Evolutionary conservation across 2,797 vertebrate genomes (phyloP).

Genomic region (Mormyrops attenuatus): DNA sequence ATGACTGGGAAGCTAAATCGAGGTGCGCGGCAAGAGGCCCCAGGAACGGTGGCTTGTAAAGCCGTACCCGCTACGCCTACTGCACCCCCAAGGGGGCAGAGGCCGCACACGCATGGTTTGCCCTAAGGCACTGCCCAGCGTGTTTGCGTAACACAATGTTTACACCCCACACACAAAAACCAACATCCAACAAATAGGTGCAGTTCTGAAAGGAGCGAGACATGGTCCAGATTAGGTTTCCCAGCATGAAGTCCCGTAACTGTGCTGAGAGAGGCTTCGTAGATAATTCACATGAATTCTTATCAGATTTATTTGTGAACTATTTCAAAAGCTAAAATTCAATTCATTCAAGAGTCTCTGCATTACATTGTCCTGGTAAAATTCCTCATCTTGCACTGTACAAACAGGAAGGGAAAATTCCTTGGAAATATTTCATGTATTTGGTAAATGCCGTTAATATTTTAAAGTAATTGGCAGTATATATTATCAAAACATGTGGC

Average conservation of each 20-base stretch:
- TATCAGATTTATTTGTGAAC: background rate
- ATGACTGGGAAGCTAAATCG: background rate
- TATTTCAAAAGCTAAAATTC: conserved; percentile 5
- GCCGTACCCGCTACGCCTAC: background rate
- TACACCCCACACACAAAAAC: background rate
- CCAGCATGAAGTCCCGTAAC: background rate
- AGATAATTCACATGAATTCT: background rate
- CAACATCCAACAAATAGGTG: background rate
- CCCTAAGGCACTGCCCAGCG: background rate
- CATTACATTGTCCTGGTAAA: background rate
- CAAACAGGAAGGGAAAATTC: background rate
- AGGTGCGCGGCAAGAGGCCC: background rate
- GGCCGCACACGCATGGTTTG: background rate
- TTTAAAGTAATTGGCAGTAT: background rate
- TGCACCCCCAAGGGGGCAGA: background rate
- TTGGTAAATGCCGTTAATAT: background rate
- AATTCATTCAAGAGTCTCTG: background rate
- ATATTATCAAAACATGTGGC: background rate
- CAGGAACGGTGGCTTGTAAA: background rate
- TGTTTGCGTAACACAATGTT: background rate
- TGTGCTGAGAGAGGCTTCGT: background rate
- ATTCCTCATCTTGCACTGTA: background rate
- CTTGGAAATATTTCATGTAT: background rate
- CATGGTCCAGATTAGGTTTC: background rate
- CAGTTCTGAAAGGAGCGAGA: background rate